Evolutionary conservation across 2,113 vertebrate genomes (phyloP).

Genomic region (Tragulus kanchil): DNA sequence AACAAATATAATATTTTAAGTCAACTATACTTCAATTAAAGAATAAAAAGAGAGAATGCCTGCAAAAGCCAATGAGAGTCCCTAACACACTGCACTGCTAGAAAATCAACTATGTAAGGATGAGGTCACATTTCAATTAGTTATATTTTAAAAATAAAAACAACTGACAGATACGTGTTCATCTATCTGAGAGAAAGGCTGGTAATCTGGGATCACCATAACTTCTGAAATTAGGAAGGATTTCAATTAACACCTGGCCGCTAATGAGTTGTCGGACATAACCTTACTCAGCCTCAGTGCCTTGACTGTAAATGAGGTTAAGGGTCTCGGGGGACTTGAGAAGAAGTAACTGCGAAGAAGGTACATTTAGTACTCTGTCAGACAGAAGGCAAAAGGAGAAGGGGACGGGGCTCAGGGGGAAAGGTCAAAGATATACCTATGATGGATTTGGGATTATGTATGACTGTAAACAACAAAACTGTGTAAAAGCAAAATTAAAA

Average conservation of each 20-base stretch:
- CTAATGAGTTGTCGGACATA: neutral
- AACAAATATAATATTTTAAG: neutral
- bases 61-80: neutral
- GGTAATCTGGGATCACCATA: neutral
- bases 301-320: conserved; percentile 28
- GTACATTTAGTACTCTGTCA: neutral
- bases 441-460: no score
- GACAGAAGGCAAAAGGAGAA: neutral
- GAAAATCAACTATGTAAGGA: neutral
- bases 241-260: neutral
- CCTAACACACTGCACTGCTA: neutral
- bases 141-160: neutral
- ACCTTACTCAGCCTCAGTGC: neutral
- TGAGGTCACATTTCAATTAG: neutral
- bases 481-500: no score
- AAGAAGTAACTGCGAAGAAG: neutral
- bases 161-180: neutral
- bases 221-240: neutral
- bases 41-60: neutral
- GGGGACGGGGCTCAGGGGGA: no score
- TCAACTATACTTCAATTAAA: neutral
- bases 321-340: neutral
- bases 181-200: neutral
- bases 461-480: no score
- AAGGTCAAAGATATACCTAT: no score